Evolutionary conservation across 2,113 vertebrate genomes (phyloP).

Genomic region (Mus spicilegus): DNA sequence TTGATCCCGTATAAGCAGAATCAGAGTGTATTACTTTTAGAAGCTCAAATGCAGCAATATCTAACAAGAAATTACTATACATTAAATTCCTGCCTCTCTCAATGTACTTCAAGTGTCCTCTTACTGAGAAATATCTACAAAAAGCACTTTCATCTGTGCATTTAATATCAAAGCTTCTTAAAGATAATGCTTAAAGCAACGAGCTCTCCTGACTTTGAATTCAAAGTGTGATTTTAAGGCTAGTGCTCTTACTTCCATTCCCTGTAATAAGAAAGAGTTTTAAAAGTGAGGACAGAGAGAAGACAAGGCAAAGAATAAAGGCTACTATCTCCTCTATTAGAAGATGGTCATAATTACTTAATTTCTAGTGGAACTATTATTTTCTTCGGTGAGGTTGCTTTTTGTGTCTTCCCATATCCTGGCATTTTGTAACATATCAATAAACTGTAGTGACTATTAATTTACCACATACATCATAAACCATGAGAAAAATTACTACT

Average conservation of each 20-base stretch:
- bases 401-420: neutral
- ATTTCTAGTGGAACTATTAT: neutral
- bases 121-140: conserved; percentile 68
- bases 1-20: conserved; percentile 67
- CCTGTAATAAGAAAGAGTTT: conserved; percentile 33
- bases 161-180: conserved; percentile 61
- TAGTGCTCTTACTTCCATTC: neutral
- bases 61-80: conserved; percentile 36
- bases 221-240: neutral
- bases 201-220: conserved; percentile 50
- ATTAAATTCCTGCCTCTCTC: conserved; percentile 59
- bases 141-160: conserved; percentile 73
- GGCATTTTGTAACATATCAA: neutral
- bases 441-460: neutral
- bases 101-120: conserved; percentile 49
- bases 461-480: neutral
- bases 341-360: neutral
- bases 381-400: neutral
- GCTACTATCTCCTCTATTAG: neutral
- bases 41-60: neutral
- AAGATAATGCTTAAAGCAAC: conserved; percentile 28
- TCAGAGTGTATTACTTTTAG: conserved; percentile 52
- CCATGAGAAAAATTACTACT: neutral
- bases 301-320: conserved; percentile 1
- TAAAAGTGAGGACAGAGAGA: conserved; percentile 41